Conservation (phyloP, 2,797 vertebrate genomes). For the Typhlichthys eigenmanni region DNA sequence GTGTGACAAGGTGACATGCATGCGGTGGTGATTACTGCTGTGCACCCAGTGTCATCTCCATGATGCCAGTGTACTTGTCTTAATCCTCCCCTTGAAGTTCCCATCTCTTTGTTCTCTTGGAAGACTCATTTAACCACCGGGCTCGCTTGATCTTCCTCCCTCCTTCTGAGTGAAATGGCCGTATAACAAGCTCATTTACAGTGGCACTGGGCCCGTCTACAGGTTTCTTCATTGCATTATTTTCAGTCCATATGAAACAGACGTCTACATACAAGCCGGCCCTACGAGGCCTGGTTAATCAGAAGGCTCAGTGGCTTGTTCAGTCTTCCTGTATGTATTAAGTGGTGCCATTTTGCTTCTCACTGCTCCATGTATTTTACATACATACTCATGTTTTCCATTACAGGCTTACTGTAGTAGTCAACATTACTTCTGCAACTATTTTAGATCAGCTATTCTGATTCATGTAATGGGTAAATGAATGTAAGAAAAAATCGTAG, state of each 20-base stretch:
- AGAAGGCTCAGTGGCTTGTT: constrained; percentile 51
- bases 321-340: constrained; percentile 52
- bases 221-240: constrained; percentile 19
- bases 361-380: constrained; percentile 8
- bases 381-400: constrained; percentile 1
- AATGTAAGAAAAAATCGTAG: constrained; percentile 5
- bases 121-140: constrained; percentile 40
- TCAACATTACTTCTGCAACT: constrained; percentile 9
- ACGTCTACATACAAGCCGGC: constrained; percentile 44
- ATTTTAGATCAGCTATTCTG: constrained; percentile 5
- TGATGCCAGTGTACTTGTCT: constrained; percentile 5
- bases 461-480: constrained; percentile 1
- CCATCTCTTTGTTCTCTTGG: not conserved
- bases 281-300: constrained; percentile 61
- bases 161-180: constrained; percentile 19
- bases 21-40: constrained; percentile 6
- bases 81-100: not conserved
- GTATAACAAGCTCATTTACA: constrained; percentile 51
- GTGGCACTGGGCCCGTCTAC: constrained; percentile 14
- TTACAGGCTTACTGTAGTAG: not conserved
- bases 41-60: not conserved
- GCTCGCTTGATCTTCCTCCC: constrained; percentile 35
- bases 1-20: constrained; percentile 19
- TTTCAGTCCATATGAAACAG: constrained; percentile 57
- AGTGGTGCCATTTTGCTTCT: constrained; percentile 36